Percentiles rank a stretch among this genome's conserved stretches.
phyloP scores from a whole-genome alignment of 2,113 vertebrate genomes.

The Callipepla californica region DNA sequence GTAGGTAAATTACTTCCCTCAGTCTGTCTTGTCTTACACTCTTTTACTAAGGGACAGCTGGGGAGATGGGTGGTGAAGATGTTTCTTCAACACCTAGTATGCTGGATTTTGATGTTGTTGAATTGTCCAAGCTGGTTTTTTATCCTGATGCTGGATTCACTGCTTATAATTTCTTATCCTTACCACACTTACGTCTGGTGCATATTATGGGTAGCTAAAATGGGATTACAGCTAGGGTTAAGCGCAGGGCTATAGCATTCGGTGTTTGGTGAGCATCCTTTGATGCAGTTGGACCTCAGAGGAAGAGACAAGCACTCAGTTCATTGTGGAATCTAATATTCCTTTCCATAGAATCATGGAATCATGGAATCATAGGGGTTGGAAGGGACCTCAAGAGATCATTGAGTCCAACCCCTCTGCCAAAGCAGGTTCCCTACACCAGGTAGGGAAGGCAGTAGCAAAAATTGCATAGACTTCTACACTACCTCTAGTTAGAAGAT shows the following conservation, averaged over 20 bases:
- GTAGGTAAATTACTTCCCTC: neutral
- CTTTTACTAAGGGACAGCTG: neutral
- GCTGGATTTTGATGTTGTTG: neutral
- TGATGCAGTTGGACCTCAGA: neutral
- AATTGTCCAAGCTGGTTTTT: neutral
- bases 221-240: neutral
- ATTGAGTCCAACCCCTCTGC: too few relatives aligned
- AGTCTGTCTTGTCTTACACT: neutral
- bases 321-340: neutral
- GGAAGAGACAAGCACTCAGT: neutral
- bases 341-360: neutral
- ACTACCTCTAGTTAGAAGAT: neutral
- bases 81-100: neutral
- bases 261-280: neutral
- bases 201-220: neutral
- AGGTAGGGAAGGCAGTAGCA: neutral
- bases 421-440: too few relatives aligned
- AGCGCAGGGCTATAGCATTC: neutral
- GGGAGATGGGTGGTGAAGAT: neutral
- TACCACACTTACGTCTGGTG: neutral
- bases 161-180: neutral
- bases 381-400: too few relatives aligned
- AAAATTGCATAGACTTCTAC: neutral
- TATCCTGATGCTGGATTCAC: neutral
- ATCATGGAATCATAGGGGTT: too few relatives aligned